Percentiles rank a stretch among this genome's conserved stretches.
These are phyloP conservation scores for Deilephila elpenor DNA, from an alignment of 2,888 invertebrate genomes.

Conservation along the genomic window DNA sequence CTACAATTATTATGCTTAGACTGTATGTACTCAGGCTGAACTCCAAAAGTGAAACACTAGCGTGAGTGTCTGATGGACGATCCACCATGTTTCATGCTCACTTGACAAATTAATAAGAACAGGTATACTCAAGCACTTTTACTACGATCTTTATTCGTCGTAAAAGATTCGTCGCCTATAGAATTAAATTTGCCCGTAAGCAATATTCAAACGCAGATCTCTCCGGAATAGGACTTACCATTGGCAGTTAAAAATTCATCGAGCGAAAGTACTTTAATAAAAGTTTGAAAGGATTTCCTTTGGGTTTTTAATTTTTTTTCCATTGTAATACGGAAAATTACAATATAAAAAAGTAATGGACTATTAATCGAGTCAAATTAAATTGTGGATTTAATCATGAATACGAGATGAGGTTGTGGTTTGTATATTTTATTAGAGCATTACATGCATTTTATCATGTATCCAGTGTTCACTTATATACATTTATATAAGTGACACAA, in stretches of 20 bases:
- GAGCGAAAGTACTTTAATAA: not conserved
- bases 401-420: not conserved
- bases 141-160: not conserved
- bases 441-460: not conserved
- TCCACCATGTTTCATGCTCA: too few relatives aligned
- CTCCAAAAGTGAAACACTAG: too few relatives aligned
- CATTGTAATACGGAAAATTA: not conserved
- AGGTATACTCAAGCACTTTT: too few relatives aligned
- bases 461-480: too few relatives aligned
- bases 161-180: not conserved
- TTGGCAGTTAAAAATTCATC: slow-evolving; percentile 10
- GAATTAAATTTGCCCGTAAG: slow-evolving; percentile 1
- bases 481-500: too few relatives aligned
- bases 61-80: too few relatives aligned
- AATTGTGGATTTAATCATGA: not conserved
- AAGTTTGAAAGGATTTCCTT: slow-evolving; percentile 14
- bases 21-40: too few relatives aligned
- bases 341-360: not conserved
- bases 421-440: not conserved
- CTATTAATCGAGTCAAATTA: not conserved
- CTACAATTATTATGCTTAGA: too few relatives aligned
- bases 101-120: too few relatives aligned
- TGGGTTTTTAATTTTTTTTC: not conserved
- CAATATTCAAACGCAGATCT: slow-evolving; percentile 1
- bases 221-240: not conserved